These are phyloP conservation scores for Mamestra brassicae DNA, from an alignment of 2,888 invertebrate species.

Conservation along the genomic window DNA sequence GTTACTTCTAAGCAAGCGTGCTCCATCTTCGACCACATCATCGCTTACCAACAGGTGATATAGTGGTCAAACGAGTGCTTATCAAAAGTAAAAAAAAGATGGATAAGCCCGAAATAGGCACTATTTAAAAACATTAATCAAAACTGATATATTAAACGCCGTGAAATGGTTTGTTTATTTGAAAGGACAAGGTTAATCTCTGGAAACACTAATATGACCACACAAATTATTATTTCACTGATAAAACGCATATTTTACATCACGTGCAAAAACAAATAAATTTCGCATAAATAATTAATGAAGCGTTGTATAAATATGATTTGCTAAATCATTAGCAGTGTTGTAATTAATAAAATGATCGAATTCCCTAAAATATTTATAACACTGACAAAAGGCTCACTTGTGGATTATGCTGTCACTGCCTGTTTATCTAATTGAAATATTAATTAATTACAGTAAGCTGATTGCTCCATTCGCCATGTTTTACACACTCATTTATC, in stretches of 20 bases:
- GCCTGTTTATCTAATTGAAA: slow-evolving; percentile 1
- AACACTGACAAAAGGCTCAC: slow-evolving; percentile 1
- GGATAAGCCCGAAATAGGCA: too few species aligned
- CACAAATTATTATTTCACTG: not conserved
- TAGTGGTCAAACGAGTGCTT: too few species aligned
- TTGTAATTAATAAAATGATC: not conserved
- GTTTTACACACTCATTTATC: slow-evolving; percentile 13
- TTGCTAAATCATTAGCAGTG: not conserved
- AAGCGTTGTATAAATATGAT: not conserved
- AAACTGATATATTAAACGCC: too few species aligned
- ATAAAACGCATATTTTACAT: not conserved
- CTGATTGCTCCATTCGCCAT: slow-evolving; percentile 3
- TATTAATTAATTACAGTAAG: slow-evolving; percentile 18
- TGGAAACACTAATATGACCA: too few species aligned
- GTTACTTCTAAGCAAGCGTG: too few species aligned
- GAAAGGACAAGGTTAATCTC: too few species aligned
- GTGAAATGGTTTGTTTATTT: too few species aligned
- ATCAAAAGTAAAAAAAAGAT: too few species aligned
- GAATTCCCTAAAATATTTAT: not conserved
- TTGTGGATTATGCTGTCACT: slow-evolving; percentile 8
- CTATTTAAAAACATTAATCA: too few species aligned
- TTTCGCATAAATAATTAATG: not conserved
- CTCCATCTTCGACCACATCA: too few species aligned
- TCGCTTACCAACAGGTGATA: too few species aligned
- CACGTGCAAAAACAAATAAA: too few species aligned